phyloP scores from a whole-genome alignment of 2,888 invertebrate genomes.

The Erebia epiphron region DNA sequence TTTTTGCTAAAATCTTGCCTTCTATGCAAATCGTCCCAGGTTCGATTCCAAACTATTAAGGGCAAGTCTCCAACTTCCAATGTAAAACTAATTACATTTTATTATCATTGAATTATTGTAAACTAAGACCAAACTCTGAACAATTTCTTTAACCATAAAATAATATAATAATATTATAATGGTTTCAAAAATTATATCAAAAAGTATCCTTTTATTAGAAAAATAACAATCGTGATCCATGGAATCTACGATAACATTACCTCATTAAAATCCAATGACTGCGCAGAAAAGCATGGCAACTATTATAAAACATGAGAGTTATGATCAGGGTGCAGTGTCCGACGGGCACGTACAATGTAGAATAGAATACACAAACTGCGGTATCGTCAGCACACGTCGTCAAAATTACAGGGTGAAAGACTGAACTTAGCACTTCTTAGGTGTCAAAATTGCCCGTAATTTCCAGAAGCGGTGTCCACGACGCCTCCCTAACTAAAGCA shows the following conservation, averaged over 20 bases:
- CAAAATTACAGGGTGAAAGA: constrained; percentile 72
- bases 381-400: constrained; percentile 63
- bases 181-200: constrained; percentile 19
- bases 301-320: constrained; percentile 75
- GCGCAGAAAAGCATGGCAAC: constrained; percentile 55
- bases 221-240: constrained; percentile 62
- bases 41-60: too few relatives aligned
- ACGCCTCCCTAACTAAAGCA: constrained; percentile 73
- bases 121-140: neutral
- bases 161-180: neutral
- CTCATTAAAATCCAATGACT: constrained; percentile 76
- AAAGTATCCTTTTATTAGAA: constrained; percentile 53
- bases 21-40: too few relatives aligned
- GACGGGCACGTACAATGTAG: constrained; percentile 55
- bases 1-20: too few relatives aligned
- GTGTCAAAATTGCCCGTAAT: constrained; percentile 82
- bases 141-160: too few relatives aligned
- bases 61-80: too few relatives aligned
- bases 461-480: constrained; percentile 64
- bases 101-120: neutral
- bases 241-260: constrained; percentile 58
- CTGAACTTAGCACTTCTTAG: constrained; percentile 79
- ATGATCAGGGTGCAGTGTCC: constrained; percentile 60
- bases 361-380: constrained; percentile 51
- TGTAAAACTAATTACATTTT: too few relatives aligned